Evolutionary conservation across 1,140 invertebrate species (phyloP), one percentile per base, ranked within the genome.

Genomic region (Penaeus vannamei): DNA sequence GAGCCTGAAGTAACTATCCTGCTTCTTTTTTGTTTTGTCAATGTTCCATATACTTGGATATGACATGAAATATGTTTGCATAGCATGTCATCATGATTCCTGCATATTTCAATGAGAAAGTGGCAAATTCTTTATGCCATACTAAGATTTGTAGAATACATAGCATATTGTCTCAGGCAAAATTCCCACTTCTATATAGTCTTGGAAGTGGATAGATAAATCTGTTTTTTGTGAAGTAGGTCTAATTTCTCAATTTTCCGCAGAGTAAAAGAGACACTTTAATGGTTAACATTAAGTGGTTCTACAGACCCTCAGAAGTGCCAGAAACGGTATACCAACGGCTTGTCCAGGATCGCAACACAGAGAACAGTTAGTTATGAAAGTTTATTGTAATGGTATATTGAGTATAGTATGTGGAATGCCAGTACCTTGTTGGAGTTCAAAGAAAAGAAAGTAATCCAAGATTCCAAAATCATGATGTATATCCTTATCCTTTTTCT

Each of bases 311-410:
- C 17, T 93, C 92, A 62, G 94, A 94, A 92, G 93, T 94, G 64
- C 94, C 94, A 23, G 93, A 94, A 91, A 94, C 93, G 62, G 94
- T 94, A 14, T 94, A 94, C 91, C 93, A 94, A 90, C 92, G 94
- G 36, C 92, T 94, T 64, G 93, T 94, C 64, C 94, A 94, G 91
- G 94, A 94, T 91, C 92, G 94, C 90, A 92, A 92, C 84, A 92
- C 92, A 62, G 92, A 92, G 85, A 92, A 92, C 36, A 91, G 92
- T 91, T 87, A 92, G 90, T 86, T 66, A 66, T 81, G 42, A 79
- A 77, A 36, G 12, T 76, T 76, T 59, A 46, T 20, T n/a, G 66
- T 91, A 42, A 62, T 69, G 19, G 59, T 66, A 22, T 81, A 20
- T 69, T 87, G 87, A 87, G 22, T 36, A 26, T 62, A 17, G 14